phyloP scores from a whole-genome alignment of 2,113 vertebrate genomes.

The Thalassarche chlororhynchos region DNA sequence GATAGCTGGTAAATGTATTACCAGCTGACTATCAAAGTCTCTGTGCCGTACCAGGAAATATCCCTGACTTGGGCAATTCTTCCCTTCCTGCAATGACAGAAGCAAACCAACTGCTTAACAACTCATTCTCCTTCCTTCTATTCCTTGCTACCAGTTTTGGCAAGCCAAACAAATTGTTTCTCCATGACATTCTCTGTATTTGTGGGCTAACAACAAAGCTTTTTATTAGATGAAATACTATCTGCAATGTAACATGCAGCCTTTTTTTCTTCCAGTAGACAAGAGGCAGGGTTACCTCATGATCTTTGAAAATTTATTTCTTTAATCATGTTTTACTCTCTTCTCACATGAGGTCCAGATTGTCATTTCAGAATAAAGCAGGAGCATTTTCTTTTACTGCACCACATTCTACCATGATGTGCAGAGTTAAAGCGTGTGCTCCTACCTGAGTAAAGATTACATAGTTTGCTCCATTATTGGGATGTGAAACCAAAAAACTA shows the following conservation, averaged over 20 bases:
- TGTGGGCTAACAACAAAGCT: not conserved
- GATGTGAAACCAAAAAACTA: not conserved
- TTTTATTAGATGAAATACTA: not conserved
- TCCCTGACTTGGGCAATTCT: not conserved
- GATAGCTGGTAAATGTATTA: constrained; percentile 59
- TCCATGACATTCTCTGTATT: not conserved
- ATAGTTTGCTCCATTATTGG: not conserved
- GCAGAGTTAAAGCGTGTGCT: not conserved
- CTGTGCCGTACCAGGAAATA: constrained; percentile 33
- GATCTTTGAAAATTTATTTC: not conserved
- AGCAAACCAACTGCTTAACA: not conserved
- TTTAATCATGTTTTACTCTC: not conserved
- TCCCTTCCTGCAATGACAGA: constrained; percentile 24
- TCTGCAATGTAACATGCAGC: not conserved
- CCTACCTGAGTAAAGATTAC: not conserved
- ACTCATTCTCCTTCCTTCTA: not conserved
- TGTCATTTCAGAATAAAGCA: not conserved
- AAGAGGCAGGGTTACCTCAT: not conserved
- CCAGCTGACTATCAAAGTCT: constrained; percentile 42
- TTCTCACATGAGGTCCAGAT: not conserved
- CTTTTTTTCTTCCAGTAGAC: not conserved
- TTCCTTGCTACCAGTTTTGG: not conserved
- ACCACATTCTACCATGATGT: not conserved
- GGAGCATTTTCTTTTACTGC: not conserved
- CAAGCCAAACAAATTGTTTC: constrained; percentile 1